These are phyloP conservation scores for Aldrovandia affinis DNA, from an alignment of 2,797 vertebrate species.

Conservation along the genomic window DNA sequence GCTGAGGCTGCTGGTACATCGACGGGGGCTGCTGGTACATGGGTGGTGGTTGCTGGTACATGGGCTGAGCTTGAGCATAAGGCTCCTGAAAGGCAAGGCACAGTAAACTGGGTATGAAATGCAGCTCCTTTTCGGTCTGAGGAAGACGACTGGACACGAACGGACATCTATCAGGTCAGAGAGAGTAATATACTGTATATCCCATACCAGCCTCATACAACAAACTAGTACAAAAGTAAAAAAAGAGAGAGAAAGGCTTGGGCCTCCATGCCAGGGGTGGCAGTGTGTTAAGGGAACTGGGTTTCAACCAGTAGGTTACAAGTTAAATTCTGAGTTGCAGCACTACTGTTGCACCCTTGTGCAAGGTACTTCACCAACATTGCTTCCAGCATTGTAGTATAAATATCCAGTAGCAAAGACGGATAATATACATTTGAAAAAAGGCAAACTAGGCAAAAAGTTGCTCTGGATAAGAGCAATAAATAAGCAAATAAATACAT, in stretches of 20 bases:
- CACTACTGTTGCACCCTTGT: neutral
- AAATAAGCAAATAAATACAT: too few species aligned
- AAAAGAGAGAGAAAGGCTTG: neutral
- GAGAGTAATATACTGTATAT: too few species aligned
- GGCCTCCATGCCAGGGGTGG: too few species aligned
- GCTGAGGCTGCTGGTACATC: slow-evolving; percentile 72
- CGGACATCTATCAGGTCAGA: neutral
- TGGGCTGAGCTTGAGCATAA: slow-evolving; percentile 64
- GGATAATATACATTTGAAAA: too few species aligned
- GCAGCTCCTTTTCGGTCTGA: neutral
- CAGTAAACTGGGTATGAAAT: neutral
- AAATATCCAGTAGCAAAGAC: too few species aligned
- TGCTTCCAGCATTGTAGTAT: too few species aligned
- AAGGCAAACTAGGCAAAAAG: too few species aligned
- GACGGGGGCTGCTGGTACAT: slow-evolving; percentile 43
- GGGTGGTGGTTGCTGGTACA: slow-evolving; percentile 47
- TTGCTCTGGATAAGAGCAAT: too few species aligned
- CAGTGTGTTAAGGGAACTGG: too few species aligned
- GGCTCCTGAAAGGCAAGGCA: slow-evolving; percentile 76
- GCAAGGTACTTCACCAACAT: neutral
- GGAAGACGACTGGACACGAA: neutral
- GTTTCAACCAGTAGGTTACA: too few species aligned
- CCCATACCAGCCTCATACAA: neutral
- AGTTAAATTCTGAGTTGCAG: neutral
- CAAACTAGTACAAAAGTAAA: neutral